These are phyloP conservation scores for Hormiphora californensis DNA, from an alignment of 37 sponge, comb jelly and placozoan genomes.

Conservation along the genomic window DNA sequence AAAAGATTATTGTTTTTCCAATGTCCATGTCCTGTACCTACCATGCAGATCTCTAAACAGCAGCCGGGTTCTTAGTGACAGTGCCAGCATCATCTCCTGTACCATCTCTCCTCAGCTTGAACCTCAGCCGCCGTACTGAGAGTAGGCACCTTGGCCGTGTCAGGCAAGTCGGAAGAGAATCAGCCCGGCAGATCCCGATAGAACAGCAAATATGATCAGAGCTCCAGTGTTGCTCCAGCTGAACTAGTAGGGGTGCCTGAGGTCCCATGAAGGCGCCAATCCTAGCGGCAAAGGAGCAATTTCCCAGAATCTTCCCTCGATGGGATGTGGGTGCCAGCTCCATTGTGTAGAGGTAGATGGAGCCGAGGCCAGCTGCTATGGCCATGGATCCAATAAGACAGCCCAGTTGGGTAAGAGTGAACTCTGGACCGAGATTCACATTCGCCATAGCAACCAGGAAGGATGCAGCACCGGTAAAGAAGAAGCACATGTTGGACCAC, in stretches of 20 bases:
- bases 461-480: not conserved
- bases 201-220: not conserved
- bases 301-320: not conserved
- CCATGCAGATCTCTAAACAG: too few relatives aligned
- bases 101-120: too few relatives aligned
- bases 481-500: not conserved
- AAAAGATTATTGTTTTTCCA: too few relatives aligned
- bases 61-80: too few relatives aligned
- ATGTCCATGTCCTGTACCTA: too few relatives aligned
- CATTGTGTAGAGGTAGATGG: not conserved
- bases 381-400: not conserved
- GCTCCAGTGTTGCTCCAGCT: too few relatives aligned
- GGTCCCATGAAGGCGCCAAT: not conserved
- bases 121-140: not conserved
- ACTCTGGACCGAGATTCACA: not conserved
- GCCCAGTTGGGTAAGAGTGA: not conserved
- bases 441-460: not conserved
- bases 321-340: not conserved
- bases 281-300: not conserved
- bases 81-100: too few relatives aligned
- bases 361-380: not conserved
- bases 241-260: not conserved
- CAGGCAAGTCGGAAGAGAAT: not conserved
- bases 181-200: not conserved
- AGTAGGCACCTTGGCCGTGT: not conserved